phyloP scores from a whole-genome alignment of 2,113 vertebrate species.

The Corythaeola cristata region DNA sequence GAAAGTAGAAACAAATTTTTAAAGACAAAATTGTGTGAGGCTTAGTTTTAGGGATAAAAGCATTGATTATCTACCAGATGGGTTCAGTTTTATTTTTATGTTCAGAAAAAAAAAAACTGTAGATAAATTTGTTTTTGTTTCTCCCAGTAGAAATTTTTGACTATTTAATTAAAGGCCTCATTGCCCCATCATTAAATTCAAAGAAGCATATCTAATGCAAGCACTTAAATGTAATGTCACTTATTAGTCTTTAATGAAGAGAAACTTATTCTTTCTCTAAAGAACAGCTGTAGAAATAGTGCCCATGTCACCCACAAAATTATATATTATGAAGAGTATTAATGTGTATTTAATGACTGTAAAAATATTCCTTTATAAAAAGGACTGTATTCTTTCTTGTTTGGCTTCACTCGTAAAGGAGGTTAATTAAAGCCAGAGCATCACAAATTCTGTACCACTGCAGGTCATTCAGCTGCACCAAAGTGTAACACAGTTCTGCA shows the following conservation, averaged over 20 bases:
- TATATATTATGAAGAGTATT: slow-evolving; percentile 68
- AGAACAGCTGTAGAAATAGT: slow-evolving; percentile 82
- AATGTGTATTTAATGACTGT: slow-evolving; percentile 69
- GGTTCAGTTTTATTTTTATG: slow-evolving; percentile 40
- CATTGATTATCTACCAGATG: slow-evolving; percentile 59
- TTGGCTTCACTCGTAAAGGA: background rate
- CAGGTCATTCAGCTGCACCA: slow-evolving; percentile 5
- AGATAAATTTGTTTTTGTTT: slow-evolving; percentile 82
- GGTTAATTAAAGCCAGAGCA: slow-evolving; percentile 59
- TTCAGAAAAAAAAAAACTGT: slow-evolving; percentile 32
- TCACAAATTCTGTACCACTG: background rate
- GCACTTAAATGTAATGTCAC: slow-evolving; percentile 84
- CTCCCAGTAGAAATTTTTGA: slow-evolving; percentile 80
- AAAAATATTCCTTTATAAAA: slow-evolving; percentile 36
- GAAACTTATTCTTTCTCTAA: slow-evolving; percentile 80
- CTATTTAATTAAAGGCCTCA: slow-evolving; percentile 88
- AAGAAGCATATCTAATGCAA: slow-evolving; percentile 86
- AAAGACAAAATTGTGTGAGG: background rate
- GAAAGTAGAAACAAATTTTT: background rate
- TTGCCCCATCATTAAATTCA: slow-evolving; percentile 86
- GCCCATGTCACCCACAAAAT: slow-evolving; percentile 78
- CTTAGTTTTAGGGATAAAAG: background rate
- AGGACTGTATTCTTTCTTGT: background rate
- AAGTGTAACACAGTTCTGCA: background rate
- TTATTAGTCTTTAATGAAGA: slow-evolving; percentile 86